These are phyloP conservation scores for Taenaris catops DNA, from an alignment of 2,888 invertebrate genomes.

Conservation along the genomic window DNA sequence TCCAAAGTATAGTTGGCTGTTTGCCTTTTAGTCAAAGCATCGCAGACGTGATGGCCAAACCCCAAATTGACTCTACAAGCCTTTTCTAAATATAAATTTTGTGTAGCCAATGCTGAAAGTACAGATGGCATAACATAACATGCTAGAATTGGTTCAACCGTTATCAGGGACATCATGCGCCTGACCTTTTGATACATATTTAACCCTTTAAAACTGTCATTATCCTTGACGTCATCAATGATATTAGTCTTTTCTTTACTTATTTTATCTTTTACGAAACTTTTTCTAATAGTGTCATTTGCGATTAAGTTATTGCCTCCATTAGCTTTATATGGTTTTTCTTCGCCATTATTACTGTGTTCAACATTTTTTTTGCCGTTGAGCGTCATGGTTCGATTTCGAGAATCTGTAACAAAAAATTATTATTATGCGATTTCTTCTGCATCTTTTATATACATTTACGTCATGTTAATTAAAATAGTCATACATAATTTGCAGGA, in stretches of 20 bases:
- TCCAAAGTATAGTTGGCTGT: slow-evolving; percentile 81
- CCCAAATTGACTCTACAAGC: slow-evolving; percentile 91
- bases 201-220: slow-evolving; percentile 67
- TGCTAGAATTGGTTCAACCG: slow-evolving; percentile 87
- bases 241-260: slow-evolving; percentile 34
- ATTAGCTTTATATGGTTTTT: slow-evolving; percentile 42
- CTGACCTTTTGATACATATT: slow-evolving; percentile 75
- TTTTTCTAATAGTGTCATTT: slow-evolving; percentile 52
- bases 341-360: slow-evolving; percentile 38
- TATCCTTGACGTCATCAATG: slow-evolving; percentile 36
- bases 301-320: slow-evolving; percentile 55
- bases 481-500: no score
- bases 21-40: slow-evolving; percentile 86
- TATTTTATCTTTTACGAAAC: slow-evolving; percentile 44
- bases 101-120: slow-evolving; percentile 87
- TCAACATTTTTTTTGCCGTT: slow-evolving; percentile 32
- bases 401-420: slow-evolving; percentile 23
- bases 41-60: slow-evolving; percentile 86
- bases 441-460: no score
- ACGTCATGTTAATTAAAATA: no score
- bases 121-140: slow-evolving; percentile 85
- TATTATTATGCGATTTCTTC: no score
- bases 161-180: slow-evolving; percentile 82
- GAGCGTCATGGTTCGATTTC: slow-evolving; percentile 16
- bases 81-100: slow-evolving; percentile 92